Evolutionary conservation across 1,140 invertebrate genomes (phyloP).

Genomic region (Papilio xuthus): DNA sequence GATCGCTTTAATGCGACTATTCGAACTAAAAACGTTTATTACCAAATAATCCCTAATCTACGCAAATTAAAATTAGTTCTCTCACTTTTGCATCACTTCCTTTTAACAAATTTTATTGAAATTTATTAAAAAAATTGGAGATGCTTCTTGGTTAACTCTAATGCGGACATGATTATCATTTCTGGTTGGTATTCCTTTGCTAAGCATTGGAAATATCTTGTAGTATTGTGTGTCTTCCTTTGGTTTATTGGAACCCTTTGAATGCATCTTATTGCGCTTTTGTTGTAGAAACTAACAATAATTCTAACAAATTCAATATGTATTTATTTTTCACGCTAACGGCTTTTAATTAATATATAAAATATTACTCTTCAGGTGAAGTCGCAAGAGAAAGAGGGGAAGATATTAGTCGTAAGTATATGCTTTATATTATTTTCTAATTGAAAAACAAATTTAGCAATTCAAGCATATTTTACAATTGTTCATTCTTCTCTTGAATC

Average conservation of each 20-base stretch:
- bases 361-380: constrained; percentile 81
- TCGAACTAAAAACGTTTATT: constrained; percentile 28
- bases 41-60: constrained; percentile 35
- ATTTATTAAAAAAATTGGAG: too few relatives aligned
- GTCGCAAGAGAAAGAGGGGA: constrained; percentile 84
- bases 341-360: constrained; percentile 42
- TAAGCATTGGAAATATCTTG: constrained; percentile 31
- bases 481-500: too few relatives aligned
- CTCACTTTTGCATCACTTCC: constrained; percentile 27
- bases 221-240: constrained; percentile 47
- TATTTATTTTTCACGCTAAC: constrained; percentile 31
- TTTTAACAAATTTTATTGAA: constrained; percentile 31
- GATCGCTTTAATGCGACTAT: constrained; percentile 50
- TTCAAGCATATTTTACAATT: too few relatives aligned
- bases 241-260: constrained; percentile 56
- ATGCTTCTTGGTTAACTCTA: constrained; percentile 81
- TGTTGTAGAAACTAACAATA: constrained; percentile 63
- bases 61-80: constrained; percentile 41
- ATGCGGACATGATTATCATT: constrained; percentile 74
- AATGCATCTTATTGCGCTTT: constrained; percentile 69
- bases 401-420: constrained; percentile 84
- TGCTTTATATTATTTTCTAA: constrained; percentile 30
- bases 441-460: too few relatives aligned
- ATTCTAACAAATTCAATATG: constrained; percentile 31
- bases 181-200: constrained; percentile 67